phyloP scores from a whole-genome alignment of 2,113 vertebrate genomes.

The Seriola dumerili region DNA sequence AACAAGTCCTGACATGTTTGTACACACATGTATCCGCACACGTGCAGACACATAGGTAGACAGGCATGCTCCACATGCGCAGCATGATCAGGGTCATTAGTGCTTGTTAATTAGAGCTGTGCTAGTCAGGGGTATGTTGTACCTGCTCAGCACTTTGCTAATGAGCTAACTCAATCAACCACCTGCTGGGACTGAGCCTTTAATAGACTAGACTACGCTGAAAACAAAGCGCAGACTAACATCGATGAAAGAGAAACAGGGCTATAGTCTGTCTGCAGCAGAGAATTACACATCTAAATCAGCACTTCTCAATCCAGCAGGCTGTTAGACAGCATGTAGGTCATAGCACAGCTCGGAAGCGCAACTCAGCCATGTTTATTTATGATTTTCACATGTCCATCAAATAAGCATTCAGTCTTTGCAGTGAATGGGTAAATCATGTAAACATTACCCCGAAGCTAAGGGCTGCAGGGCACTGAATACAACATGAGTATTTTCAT shows the following conservation, averaged over 20 bases:
- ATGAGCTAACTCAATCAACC: slow-evolving; percentile 79
- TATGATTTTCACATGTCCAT: neutral
- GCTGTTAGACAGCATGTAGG: slow-evolving; percentile 16
- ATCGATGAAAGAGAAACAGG: slow-evolving; percentile 41
- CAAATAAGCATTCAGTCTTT: neutral
- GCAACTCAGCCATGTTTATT: neutral
- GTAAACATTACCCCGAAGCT: neutral
- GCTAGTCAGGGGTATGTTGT: slow-evolving; percentile 75
- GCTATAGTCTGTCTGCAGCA: neutral
- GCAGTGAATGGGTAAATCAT: neutral
- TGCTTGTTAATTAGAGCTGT: slow-evolving; percentile 78
- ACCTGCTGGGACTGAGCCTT: slow-evolving; percentile 72
- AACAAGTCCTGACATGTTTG: slow-evolving; percentile 66
- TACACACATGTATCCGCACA: slow-evolving; percentile 41
- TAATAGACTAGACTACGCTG: slow-evolving; percentile 58
- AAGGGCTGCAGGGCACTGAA: neutral
- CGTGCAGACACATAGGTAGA: slow-evolving; percentile 17
- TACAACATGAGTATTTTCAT: neutral
- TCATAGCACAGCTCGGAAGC: neutral
- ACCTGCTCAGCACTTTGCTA: slow-evolving; percentile 81
- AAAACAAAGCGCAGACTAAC: slow-evolving; percentile 50
- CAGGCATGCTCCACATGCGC: slow-evolving; percentile 32
- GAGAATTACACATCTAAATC: slow-evolving; percentile 9
- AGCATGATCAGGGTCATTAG: slow-evolving; percentile 70
- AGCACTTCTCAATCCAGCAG: slow-evolving; percentile 11